These are phyloP conservation scores for Sparidentex hasta DNA, from an alignment of 2,797 vertebrate species.

Conservation along the genomic window DNA sequence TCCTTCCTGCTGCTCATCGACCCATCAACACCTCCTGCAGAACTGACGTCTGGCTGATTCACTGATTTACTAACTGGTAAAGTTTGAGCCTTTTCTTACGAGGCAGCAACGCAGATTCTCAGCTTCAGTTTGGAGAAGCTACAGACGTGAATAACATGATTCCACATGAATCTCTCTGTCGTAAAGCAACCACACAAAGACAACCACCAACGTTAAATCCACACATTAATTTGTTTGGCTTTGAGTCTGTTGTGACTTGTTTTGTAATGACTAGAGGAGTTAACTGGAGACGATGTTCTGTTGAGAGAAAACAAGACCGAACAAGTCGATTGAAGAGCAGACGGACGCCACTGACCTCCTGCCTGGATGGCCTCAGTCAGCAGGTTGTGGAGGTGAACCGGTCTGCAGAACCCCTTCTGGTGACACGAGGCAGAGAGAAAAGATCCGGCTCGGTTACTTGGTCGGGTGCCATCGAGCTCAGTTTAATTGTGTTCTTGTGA, in stretches of 20 bases:
- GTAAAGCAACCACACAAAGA: too few species aligned
- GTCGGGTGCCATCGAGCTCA: too few species aligned
- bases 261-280: not conserved
- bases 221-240: too few species aligned
- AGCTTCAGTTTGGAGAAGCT: not conserved
- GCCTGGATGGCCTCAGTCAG: constrained; percentile 77
- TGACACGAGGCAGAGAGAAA: not conserved
- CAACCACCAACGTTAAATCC: too few species aligned
- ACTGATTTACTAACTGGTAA: not conserved
- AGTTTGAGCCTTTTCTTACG: too few species aligned
- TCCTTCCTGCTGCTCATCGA: not conserved
- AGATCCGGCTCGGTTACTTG: not conserved
- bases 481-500: not conserved
- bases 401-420: constrained; percentile 72
- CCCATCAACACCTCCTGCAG: not conserved
- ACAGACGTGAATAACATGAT: not conserved
- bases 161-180: not conserved
- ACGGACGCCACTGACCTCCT: constrained; percentile 73
- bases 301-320: not conserved
- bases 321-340: not conserved
- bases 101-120: not conserved
- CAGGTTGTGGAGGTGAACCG: constrained; percentile 74
- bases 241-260: not conserved
- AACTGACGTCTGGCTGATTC: not conserved
- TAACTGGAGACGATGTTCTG: not conserved